phyloP scores from a whole-genome alignment of 1,140 invertebrate genomes.

The Coptotermes formosanus region DNA sequence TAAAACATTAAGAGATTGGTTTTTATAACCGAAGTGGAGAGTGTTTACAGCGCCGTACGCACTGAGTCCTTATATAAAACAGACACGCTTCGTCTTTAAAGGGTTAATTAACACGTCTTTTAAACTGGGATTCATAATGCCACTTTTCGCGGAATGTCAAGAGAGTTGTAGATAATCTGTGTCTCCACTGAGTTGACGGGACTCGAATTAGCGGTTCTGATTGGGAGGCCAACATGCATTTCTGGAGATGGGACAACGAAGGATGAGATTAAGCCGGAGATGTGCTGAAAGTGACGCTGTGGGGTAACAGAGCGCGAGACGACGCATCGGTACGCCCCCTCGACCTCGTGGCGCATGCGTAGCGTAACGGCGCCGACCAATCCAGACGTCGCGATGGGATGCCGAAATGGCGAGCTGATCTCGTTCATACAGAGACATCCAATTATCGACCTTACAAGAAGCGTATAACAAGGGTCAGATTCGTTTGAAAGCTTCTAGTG shows the following conservation, averaged over 20 bases:
- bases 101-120: too few species aligned
- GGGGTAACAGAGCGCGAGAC: background rate
- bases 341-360: constrained; percentile 21
- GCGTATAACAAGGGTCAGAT: constrained; percentile 23
- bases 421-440: constrained; percentile 12
- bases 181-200: background rate
- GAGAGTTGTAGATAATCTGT: too few species aligned
- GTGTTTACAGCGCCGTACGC: too few species aligned
- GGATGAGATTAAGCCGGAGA: constrained; percentile 33
- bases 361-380: background rate
- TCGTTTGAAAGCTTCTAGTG: constrained; percentile 13
- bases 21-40: too few species aligned
- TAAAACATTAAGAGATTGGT: too few species aligned
- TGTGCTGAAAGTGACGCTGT: constrained; percentile 26
- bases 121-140: too few species aligned
- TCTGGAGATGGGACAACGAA: constrained; percentile 20
- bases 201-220: constrained; percentile 22
- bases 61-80: too few species aligned
- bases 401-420: constrained; percentile 32
- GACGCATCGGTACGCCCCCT: background rate
- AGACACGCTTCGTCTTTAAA: too few species aligned
- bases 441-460: constrained; percentile 31
- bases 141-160: too few species aligned
- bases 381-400: constrained; percentile 28
- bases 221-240: background rate